Evolutionary conservation across 2,797 vertebrate genomes (phyloP).

Genomic region (Borostomias antarcticus): DNA sequence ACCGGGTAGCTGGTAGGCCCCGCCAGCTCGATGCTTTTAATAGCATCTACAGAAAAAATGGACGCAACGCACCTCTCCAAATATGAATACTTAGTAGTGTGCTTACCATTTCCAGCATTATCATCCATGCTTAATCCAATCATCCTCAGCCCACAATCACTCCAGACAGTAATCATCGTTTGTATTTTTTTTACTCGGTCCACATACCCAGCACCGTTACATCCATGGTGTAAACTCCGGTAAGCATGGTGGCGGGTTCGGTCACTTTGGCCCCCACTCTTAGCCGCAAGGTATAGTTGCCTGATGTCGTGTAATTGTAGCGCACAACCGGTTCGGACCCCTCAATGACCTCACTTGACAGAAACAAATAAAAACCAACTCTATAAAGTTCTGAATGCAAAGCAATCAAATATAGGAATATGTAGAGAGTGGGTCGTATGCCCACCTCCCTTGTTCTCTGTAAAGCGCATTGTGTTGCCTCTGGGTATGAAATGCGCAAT

Average conservation of each 20-base stretch:
- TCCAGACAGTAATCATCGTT: neutral
- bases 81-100: no score
- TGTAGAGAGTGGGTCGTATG: no score
- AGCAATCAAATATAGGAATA: no score
- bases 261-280: slow-evolving; percentile 72
- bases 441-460: no score
- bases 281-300: slow-evolving; percentile 78
- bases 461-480: no score
- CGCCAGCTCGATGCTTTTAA: slow-evolving; percentile 79
- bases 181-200: neutral
- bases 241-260: slow-evolving; percentile 61
- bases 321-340: slow-evolving; percentile 76
- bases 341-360: slow-evolving; percentile 76
- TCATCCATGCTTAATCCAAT: no score
- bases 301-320: slow-evolving; percentile 73
- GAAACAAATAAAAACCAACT: slow-evolving; percentile 2
- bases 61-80: no score
- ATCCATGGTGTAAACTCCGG: slow-evolving; percentile 72
- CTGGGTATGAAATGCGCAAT: no score
- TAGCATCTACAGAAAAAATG: slow-evolving; percentile 76
- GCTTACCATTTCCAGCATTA: no score
- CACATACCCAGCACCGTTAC: slow-evolving; percentile 80
- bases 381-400: neutral
- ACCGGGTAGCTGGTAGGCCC: slow-evolving; percentile 76
- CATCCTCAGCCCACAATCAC: neutral